Evolutionary conservation across 2,888 invertebrate genomes (phyloP).

Genomic region (Rhyacophila evoluta): DNA sequence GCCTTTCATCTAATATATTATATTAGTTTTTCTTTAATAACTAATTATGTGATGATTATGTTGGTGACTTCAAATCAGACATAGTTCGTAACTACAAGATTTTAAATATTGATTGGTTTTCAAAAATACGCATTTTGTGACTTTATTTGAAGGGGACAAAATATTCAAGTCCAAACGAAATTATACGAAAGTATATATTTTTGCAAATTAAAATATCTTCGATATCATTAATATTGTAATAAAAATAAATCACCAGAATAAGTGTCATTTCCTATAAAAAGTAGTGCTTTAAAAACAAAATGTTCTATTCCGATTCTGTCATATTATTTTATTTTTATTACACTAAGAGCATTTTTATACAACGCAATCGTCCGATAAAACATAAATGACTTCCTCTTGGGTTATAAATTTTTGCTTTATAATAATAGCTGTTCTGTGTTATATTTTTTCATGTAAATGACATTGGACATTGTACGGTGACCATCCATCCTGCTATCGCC

Average conservation of each 20-base stretch:
- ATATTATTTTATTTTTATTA: conserved; percentile 10
- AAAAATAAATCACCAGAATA: not conserved
- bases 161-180: too few species aligned
- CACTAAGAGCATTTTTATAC: not conserved
- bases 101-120: too few species aligned
- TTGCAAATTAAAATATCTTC: not conserved
- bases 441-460: not conserved
- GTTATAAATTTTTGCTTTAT: not conserved
- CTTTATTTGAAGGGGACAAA: too few species aligned
- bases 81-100: too few species aligned
- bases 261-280: not conserved
- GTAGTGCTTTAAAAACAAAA: not conserved
- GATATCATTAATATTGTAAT: not conserved
- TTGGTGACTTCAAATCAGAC: too few species aligned
- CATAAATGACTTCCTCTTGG: conserved; percentile 3
- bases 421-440: conserved; percentile 8
- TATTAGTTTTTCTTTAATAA: too few species aligned
- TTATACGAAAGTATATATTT: not conserved
- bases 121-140: too few species aligned
- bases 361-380: conserved; percentile 22
- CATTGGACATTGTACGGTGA: not conserved
- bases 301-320: not conserved
- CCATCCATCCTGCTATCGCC: conserved; percentile 14
- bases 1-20: too few species aligned
- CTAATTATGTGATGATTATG: too few species aligned